Percentiles rank a stretch among this genome's conserved stretches.
These are phyloP conservation scores for Caenorhabditis sp. DNA, from an alignment of 2,888 invertebrate genomes.

Conservation along the genomic window DNA sequence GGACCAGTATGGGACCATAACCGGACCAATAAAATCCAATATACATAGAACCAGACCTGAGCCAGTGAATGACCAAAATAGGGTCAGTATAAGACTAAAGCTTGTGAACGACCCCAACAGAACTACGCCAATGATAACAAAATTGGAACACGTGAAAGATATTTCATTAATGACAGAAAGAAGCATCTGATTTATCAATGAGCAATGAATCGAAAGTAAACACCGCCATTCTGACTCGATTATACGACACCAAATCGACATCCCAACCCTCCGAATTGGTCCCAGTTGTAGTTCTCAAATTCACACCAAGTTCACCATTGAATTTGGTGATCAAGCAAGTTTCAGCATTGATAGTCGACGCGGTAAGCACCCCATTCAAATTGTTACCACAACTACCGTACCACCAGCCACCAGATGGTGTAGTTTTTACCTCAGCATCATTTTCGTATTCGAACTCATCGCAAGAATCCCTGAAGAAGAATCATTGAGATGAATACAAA, in stretches of 20 bases:
- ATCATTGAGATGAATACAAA: background rate
- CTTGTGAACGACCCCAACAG: no score
- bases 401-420: slow-evolving; percentile 48
- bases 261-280: slow-evolving; percentile 15
- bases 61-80: no score
- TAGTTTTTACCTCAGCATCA: slow-evolving; percentile 6
- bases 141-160: no score
- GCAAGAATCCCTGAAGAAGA: slow-evolving; percentile 6
- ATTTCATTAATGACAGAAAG: slow-evolving; percentile 8
- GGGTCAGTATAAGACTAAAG: no score
- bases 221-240: slow-evolving; percentile 48
- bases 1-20: no score
- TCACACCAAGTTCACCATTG: slow-evolving; percentile 11
- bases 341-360: background rate
- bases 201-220: slow-evolving; percentile 28
- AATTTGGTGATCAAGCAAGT: slow-evolving; percentile 7
- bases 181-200: slow-evolving; percentile 7
- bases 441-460: slow-evolving; percentile 24
- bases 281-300: slow-evolving; percentile 28
- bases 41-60: no score
- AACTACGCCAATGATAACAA: no score
- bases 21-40: no score
- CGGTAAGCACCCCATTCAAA: slow-evolving; percentile 35
- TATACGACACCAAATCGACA: slow-evolving; percentile 30
- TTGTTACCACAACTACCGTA: slow-evolving; percentile 53